Conservation (phyloP, 2,113 vertebrate species). For the Indicator maculatus region DNA sequence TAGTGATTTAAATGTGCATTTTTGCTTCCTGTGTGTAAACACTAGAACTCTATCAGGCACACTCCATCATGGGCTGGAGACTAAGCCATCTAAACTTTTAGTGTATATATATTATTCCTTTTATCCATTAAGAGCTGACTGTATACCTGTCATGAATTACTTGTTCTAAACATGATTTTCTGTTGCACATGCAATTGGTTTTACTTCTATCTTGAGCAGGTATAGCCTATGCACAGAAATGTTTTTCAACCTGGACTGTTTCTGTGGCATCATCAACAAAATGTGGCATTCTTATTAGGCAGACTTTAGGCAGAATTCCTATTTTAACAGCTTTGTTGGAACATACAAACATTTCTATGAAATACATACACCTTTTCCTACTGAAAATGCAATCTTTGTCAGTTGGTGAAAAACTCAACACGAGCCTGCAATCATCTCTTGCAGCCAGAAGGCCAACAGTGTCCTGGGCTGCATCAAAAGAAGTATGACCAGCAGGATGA, state of each 20-base stretch:
- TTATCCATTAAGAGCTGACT: conserved; percentile 30
- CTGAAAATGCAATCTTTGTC: not conserved
- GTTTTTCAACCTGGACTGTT: not conserved
- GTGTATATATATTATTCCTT: conserved; percentile 20
- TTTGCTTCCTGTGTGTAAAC: conserved; percentile 8
- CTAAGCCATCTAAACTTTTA: conserved; percentile 36
- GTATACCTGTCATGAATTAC: conserved; percentile 19
- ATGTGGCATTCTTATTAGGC: not conserved
- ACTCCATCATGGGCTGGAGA: conserved; percentile 53
- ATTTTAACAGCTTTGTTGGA: not conserved
- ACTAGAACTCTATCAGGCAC: not conserved
- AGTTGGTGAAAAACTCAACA: too few species aligned
- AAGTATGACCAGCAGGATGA: too few species aligned
- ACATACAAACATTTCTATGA: not conserved
- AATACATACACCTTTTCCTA: not conserved
- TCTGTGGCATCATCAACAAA: not conserved
- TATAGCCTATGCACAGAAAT: not conserved
- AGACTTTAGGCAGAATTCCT: not conserved
- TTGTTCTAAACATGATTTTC: conserved; percentile 50
- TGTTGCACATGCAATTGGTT: not conserved
- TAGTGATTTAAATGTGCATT: conserved; percentile 41
- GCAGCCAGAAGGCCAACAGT: too few species aligned
- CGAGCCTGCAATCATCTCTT: too few species aligned
- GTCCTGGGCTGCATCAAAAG: too few species aligned
- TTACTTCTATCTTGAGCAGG: not conserved